Base-by-base conservation (phyloP, 23 tunicate species). In the Aplidium turbinatum region DNA sequence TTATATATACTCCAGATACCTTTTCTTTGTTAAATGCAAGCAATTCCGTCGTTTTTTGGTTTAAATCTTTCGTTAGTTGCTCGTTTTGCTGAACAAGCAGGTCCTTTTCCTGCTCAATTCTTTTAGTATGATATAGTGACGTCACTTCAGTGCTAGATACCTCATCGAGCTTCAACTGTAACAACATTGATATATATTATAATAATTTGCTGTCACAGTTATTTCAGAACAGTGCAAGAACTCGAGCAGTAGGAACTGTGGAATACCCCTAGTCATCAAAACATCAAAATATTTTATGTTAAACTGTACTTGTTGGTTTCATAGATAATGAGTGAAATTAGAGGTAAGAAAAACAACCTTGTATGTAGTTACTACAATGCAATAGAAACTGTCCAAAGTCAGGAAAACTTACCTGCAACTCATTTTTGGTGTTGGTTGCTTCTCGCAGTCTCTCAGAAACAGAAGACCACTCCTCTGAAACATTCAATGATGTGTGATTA, bases 21-120 rank as follows among this genome's bases (percentile, higher is more conserved):
- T 83, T 75, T 55, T 76, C 77, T 48, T 69, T 76, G 48, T 31
- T 61, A 20, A 74, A 20, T 0, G 80, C 35, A 35, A 75, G 52
- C 70, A 76, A 69, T 31, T 88, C 72, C 47, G 47, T 62, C 13
- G 83, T 26, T 61, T 81, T 82, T 33, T 46, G 58, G 22, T 35
- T 88, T 26, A 88, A 47, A 52, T 88, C 80, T 11, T 81, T 60
- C 6, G 83, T 5, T 0, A 88, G 55, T 68, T 58, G 58, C 24
- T 28, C 20, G 52, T 82, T 88, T 36, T 88, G 83, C 20, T 81
- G 62, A 2, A 70, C 16, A 3, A 88, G 68, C 42, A 81, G 57
- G 22, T 88, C 87, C 61, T 76, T 82, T 46, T 88, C 96, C 69
- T 82, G 78, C 48, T 88, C 96, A 23, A 88, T 31, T 7, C 96